Percentiles rank a stretch among this genome's conserved stretches.
Evolutionary conservation across 2,888 invertebrate species (phyloP).

Genomic region (Callosobruchus maculatus): DNA sequence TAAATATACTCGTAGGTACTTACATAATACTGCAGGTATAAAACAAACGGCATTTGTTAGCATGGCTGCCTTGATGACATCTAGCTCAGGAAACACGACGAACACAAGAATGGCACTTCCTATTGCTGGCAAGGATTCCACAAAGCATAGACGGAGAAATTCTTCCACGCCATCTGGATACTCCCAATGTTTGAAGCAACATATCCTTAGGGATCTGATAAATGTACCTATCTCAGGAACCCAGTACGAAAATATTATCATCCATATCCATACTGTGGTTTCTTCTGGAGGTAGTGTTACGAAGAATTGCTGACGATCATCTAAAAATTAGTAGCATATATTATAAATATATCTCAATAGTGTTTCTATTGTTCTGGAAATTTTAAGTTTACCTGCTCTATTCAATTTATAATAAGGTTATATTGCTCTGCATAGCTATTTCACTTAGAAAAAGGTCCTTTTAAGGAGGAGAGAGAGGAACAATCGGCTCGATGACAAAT

Average conservation of each 20-base stretch:
- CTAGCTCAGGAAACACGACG: constrained; percentile 72
- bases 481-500: too few relatives aligned
- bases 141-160: constrained; percentile 54
- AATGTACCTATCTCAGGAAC: constrained; percentile 75
- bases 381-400: too few relatives aligned
- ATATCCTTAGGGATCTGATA: constrained; percentile 61
- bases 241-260: constrained; percentile 68
- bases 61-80: constrained; percentile 79
- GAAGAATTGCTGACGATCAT: constrained; percentile 54
- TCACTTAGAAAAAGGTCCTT: too few relatives aligned
- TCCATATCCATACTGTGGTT: constrained; percentile 76
- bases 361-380: too few relatives aligned
- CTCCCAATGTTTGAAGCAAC: constrained; percentile 66
- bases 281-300: constrained; percentile 62
- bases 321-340: constrained; percentile 47
- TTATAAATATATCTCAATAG: too few relatives aligned
- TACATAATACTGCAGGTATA: constrained; percentile 68
- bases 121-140: constrained; percentile 75
- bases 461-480: too few relatives aligned
- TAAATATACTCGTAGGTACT: not conserved
- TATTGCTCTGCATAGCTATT: too few relatives aligned
- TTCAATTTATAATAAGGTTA: too few relatives aligned
- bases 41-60: constrained; percentile 81
- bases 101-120: constrained; percentile 76
- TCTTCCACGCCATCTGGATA: constrained; percentile 54